Evolutionary conservation across 2,113 vertebrate genomes (phyloP).

Genomic region (Perognathus longimembris): DNA sequence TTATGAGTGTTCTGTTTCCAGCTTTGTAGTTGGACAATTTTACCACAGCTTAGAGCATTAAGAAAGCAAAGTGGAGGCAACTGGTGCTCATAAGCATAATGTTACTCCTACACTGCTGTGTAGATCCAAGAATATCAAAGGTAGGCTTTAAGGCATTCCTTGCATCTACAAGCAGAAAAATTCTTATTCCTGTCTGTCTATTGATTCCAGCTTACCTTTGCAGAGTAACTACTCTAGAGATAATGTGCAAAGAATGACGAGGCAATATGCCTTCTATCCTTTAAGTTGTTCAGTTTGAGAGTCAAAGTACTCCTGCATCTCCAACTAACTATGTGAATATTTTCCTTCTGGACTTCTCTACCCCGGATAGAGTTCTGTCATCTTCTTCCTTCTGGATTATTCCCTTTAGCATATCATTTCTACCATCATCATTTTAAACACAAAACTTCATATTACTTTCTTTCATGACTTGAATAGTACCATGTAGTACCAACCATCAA

Average conservation of each 20-base stretch:
- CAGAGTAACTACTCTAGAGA: background rate
- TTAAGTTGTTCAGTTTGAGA: background rate
- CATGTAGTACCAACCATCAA: background rate
- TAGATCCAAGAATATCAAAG: background rate
- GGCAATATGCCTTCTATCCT: background rate
- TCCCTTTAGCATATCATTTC: background rate
- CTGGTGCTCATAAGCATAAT: no score
- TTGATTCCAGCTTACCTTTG: background rate
- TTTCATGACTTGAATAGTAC: background rate
- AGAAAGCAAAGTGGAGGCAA: background rate
- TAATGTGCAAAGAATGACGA: background rate
- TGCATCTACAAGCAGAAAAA: no score
- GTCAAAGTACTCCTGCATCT: background rate
- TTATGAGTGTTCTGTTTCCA: background rate
- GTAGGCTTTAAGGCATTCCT: background rate
- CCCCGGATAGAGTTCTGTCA: background rate
- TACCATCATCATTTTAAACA: background rate
- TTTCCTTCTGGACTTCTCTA: background rate
- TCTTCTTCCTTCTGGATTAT: background rate
- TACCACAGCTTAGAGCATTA: background rate
- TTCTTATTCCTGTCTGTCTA: no score
- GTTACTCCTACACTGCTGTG: background rate
- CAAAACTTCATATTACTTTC: background rate
- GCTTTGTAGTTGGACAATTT: background rate
- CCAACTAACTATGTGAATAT: accelerated